Base-by-base conservation (phyloP, 2,797 vertebrate genomes). In the Gymnoscopelus braueri region DNA sequence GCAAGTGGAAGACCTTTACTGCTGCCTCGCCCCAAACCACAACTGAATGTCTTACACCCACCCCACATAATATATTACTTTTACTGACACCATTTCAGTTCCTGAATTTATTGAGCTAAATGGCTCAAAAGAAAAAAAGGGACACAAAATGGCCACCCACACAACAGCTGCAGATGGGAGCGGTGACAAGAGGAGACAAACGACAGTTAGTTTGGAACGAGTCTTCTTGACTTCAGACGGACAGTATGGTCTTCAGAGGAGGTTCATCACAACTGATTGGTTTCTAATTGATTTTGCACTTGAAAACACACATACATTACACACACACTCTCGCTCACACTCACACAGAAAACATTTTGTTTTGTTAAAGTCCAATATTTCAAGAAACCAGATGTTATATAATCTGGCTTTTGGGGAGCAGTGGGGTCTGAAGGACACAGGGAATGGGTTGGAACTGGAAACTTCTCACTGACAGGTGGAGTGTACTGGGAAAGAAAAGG, bases 381-480 rank as follows among this genome's bases (percentile, higher is more conserved):
- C 61, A 81, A 86, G 87, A 83, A 63, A 88, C 84, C 88, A 89
- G 88, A 91, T 72, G 51, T 67, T 70, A 84, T 65, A 69, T 67
- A 5, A 77, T 86, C 79, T 73, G 85, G 77, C 79, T 74, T 53
- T 49, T 35, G 32, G 74, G 67, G 69, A 29, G 49, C 69, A 76
- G 11, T 50, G 66, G 79, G 58, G 63, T 60, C 39, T 44, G 39
- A 44, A 10, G 39, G 39, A 44, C 39, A 44, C 7, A 44, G 39
- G 39, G 39, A 44, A 44, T 44, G 7, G 39, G 39, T 44, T 44
- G 39, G 8, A 44, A 10, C 39, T 44, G 39, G 39, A 44, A 44
- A 44, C 39, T 9, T 44, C 39, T 5, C 1, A 35, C 32, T 10
- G 39, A 65, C 63, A 67, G 77, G 54, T 32, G 50, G 23, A 67